Evolutionary conservation across 2,797 vertebrate genomes (phyloP).

Genomic region (Gallinago nigripennis): DNA sequence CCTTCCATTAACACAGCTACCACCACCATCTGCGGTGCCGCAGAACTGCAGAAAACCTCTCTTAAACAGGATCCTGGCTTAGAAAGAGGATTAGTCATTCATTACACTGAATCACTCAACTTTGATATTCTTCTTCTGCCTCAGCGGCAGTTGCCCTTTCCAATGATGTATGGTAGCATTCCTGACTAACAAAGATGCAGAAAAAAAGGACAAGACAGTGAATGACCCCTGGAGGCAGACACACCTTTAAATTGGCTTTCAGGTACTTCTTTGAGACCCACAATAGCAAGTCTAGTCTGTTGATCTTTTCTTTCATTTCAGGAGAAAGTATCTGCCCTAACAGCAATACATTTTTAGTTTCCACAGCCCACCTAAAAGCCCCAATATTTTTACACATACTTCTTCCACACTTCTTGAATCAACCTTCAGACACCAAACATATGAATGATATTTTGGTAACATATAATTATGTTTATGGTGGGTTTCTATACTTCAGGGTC

Average conservation of each 20-base stretch:
- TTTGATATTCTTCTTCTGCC: background rate
- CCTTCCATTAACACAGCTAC: background rate
- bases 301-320: background rate
- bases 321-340: background rate
- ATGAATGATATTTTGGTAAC: background rate
- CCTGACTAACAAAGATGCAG: background rate
- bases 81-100: constrained; percentile 17
- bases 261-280: background rate
- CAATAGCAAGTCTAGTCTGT: background rate
- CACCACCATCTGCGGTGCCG: fast-evolving
- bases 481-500: background rate
- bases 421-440: background rate
- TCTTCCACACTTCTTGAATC: background rate
- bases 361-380: background rate
- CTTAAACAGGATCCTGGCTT: background rate
- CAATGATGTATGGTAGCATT: background rate
- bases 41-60: background rate
- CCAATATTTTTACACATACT: background rate
- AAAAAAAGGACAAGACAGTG: no score
- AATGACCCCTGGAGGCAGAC: background rate
- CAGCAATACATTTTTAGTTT: background rate
- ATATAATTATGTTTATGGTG: fast-evolving
- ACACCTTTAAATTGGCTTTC: background rate
- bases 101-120: background rate
- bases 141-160: constrained; percentile 40